These are phyloP conservation scores for Synanthedon vespiformis DNA, from an alignment of 2,888 invertebrate species.

Conservation along the genomic window DNA sequence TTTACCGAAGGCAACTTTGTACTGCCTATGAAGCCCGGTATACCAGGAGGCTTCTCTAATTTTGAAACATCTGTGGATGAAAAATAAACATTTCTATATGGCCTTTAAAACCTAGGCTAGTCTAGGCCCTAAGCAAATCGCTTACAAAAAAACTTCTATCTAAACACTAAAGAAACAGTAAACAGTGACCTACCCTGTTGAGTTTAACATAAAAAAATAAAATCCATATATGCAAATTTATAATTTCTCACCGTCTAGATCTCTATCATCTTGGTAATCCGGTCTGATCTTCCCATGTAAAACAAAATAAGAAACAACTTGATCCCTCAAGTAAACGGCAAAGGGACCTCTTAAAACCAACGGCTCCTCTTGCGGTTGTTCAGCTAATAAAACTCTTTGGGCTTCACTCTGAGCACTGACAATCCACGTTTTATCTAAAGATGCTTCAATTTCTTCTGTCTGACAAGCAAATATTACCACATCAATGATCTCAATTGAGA, in stretches of 20 bases:
- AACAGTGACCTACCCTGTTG: too few relatives aligned
- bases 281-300: constrained; percentile 75
- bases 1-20: constrained; percentile 55
- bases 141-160: too few relatives aligned
- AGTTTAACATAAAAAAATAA: too few relatives aligned
- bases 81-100: not conserved
- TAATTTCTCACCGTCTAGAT: constrained; percentile 73
- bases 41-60: constrained; percentile 70
- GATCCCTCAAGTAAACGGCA: constrained; percentile 80
- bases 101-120: not conserved
- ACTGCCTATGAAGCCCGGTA: constrained; percentile 57
- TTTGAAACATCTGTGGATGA: constrained; percentile 76
- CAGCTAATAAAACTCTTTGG: constrained; percentile 77
- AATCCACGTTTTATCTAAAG: constrained; percentile 91
- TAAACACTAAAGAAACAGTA: too few relatives aligned
- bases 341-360: constrained; percentile 89
- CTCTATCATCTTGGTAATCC: constrained; percentile 51
- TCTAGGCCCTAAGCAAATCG: not conserved
- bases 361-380: constrained; percentile 70
- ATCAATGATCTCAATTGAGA: too few relatives aligned
- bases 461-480: constrained; percentile 32
- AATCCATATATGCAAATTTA: not conserved
- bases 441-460: constrained; percentile 78
- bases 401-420: constrained; percentile 85
- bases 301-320: constrained; percentile 85